Evolutionary conservation across 2,888 invertebrate species (phyloP), one percentile per base, ranked within the genome.

Genomic region (Ectemnius continuus): DNA sequence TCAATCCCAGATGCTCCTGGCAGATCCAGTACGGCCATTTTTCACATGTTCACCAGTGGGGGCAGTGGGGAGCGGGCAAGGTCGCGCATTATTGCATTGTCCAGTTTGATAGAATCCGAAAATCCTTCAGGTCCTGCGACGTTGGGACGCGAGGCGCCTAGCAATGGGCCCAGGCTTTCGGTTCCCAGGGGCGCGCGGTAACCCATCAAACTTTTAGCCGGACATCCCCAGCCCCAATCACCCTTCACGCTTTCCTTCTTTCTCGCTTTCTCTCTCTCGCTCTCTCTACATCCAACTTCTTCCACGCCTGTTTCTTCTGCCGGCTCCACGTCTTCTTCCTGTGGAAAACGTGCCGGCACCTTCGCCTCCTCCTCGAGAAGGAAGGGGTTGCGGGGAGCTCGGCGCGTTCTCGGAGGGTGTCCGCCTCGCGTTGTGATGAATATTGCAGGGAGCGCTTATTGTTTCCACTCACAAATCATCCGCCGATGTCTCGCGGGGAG

Each of bases 131-230:
- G 85, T 86, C 76, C 83, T 76, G 76, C 80, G 78, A 72, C 66
- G 83, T 80, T 73, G 78, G 82, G 84, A 82, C 79, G 81, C 85
- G 84, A 84, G 86, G 85, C 85, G 88, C 89, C 88, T 89, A 87
- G 86, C 88, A 89, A 88, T 89, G 87, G 83, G 86, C 85, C 86
- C 78, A 80, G 84, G 84, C 84, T 81, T 83, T 84, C 83, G 85
- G 82, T 65, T 88, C 87, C 88, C 89, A 56, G 82, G 86, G 87
- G 88, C 75, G 83, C 84, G 80, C 79, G 88, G 88, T 87, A 89
- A 90, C 90, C 90, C 88, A 91, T 91, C 90, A 90, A 91, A 91
- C 90, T 91, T 91, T 91, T 89, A 91, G 89, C 88, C 82, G 88
- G 89, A 89, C 88, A 88, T 86, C 81, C 84, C 87, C 81, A 79